A percentile compares a stretch with the other conserved stretches of the same genome.
phyloP scores from a whole-genome alignment of 2,888 invertebrate genomes.

The Actias luna region DNA sequence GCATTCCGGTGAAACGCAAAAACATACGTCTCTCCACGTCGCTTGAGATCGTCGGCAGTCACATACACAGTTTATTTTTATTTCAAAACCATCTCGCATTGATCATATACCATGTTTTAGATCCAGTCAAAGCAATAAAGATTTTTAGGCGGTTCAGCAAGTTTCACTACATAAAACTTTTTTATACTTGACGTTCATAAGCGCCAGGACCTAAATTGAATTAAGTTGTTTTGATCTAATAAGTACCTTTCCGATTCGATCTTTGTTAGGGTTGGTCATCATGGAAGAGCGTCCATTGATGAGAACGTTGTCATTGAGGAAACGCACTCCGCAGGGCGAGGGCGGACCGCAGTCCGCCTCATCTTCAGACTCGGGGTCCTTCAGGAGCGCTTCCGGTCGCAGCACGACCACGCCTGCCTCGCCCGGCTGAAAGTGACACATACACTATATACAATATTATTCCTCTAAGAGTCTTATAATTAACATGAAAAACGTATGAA shows the following conservation, averaged over 20 bases:
- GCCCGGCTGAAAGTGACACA: constrained; percentile 49
- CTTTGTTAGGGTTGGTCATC: constrained; percentile 79
- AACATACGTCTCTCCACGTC: too few relatives aligned
- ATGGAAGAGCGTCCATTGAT: constrained; percentile 95
- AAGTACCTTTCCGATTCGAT: constrained; percentile 81
- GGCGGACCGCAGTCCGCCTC: constrained; percentile 82
- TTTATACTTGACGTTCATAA: too few relatives aligned
- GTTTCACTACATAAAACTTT: too few relatives aligned
- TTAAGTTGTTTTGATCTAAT: too few relatives aligned
- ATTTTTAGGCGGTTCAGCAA: too few relatives aligned
- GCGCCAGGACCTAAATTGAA: too few relatives aligned
- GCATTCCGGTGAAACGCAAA: background rate
- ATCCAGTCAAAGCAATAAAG: too few relatives aligned
- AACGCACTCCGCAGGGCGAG: constrained; percentile 91
- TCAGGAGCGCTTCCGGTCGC: constrained; percentile 81
- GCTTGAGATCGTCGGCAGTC: too few relatives aligned
- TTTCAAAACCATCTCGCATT: too few relatives aligned
- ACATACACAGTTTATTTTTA: too few relatives aligned
- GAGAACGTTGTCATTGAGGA: constrained; percentile 93
- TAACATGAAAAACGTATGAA: too few relatives aligned
- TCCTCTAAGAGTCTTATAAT: background rate
- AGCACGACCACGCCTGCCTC: constrained; percentile 73
- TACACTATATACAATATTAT: background rate
- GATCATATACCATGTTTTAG: too few relatives aligned
- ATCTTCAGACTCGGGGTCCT: constrained; percentile 47